Evolutionary conservation across 1,140 invertebrate species (phyloP).

Genomic region (Neodiprion fabricii): DNA sequence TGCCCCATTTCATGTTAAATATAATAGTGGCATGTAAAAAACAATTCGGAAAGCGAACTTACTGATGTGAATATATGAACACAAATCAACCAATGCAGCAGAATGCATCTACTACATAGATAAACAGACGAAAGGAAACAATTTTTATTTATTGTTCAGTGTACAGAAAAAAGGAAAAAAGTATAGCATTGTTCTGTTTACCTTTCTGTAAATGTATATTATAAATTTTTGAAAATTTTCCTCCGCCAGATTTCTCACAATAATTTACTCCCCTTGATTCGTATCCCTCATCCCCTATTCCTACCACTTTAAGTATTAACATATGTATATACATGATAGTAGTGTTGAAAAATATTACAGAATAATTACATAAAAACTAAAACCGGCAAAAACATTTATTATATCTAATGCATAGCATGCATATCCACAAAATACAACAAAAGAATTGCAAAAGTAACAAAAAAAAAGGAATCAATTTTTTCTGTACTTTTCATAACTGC

Average conservation of each 20-base stretch:
- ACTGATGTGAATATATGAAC: neutral
- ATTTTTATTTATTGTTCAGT: slow-evolving; percentile 5
- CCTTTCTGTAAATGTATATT: neutral
- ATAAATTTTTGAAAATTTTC: slow-evolving; percentile 4
- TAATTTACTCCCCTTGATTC: no score
- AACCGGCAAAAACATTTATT: neutral
- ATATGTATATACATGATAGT: neutral
- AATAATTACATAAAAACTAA: no score
- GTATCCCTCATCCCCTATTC: no score
- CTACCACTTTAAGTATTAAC: neutral
- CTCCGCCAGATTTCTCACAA: neutral
- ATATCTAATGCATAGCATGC: neutral
- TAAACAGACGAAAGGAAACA: slow-evolving; percentile 3
- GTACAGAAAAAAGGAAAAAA: neutral
- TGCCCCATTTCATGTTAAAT: neutral
- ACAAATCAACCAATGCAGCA: neutral
- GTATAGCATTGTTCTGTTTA: neutral
- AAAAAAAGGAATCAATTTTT: neutral
- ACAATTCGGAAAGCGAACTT: neutral
- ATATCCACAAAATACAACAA: neutral
- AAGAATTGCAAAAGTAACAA: neutral
- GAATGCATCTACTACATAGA: neutral
- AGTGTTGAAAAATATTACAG: no score
- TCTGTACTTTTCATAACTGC: no score
- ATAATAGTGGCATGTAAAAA: neutral